A percentile compares a stretch with the other conserved stretches of the same genome.
Evolutionary conservation across 2,113 vertebrate species (phyloP).

Genomic region (Naja naja): DNA sequence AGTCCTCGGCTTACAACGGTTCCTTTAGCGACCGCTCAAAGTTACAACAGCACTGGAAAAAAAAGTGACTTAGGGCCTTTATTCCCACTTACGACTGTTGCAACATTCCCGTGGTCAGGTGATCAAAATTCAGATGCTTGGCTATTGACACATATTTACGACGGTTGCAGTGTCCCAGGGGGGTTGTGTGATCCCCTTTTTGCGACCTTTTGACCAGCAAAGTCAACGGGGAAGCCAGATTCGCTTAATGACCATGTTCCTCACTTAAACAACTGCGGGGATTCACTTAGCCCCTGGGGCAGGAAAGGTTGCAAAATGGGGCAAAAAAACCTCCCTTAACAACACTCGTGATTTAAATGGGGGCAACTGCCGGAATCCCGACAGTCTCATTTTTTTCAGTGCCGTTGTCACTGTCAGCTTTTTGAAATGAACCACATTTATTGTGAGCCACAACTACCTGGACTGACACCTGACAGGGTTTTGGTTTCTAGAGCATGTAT

Average conservation of each 20-base stretch:
- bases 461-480: no score
- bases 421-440: no score
- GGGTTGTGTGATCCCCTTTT: no score
- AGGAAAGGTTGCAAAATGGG: neutral
- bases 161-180: neutral
- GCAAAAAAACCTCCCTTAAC: neutral
- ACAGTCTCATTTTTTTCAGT: no score
- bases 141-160: rapidly evolving
- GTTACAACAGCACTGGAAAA: neutral
- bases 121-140: neutral
- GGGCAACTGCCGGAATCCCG: no score
- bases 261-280: neutral
- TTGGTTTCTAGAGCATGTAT: no score
- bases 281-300: neutral
- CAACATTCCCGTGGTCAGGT: neutral
- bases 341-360: neutral
- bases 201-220: no score
- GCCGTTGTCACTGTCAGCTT: no score
- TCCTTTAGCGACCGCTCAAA: neutral
- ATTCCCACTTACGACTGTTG: neutral
- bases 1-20: no score
- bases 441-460: no score
- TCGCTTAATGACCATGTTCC: neutral
- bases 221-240: neutral
- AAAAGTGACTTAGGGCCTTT: neutral